A percentile compares a stretch with the other conserved stretches of the same genome.
These are phyloP conservation scores for Phaonia tiefii DNA, from an alignment of 2,888 invertebrate species.

Conservation along the genomic window DNA sequence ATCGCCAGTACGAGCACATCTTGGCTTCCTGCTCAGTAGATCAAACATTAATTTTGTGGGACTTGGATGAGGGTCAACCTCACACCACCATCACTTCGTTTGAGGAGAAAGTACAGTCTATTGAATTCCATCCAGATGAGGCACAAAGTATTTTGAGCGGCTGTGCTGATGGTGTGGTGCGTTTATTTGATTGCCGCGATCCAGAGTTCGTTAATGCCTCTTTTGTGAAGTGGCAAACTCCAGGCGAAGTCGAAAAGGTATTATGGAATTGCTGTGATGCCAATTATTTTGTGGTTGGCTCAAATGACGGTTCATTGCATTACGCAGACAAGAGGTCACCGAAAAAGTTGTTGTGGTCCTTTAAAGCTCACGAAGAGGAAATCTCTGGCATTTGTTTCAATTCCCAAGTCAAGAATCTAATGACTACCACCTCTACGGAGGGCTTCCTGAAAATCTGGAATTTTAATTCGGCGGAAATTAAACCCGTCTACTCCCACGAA, in stretches of 20 bases:
- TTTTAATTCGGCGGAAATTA: slow-evolving; percentile 75
- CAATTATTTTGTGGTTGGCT: slow-evolving; percentile 86
- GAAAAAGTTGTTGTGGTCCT: slow-evolving; percentile 85
- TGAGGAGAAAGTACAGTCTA: slow-evolving; percentile 90
- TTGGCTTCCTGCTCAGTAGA: slow-evolving; percentile 97
- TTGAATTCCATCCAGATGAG: slow-evolving; percentile 92
- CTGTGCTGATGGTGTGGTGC: slow-evolving; percentile 89
- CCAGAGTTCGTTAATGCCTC: slow-evolving; percentile 82
- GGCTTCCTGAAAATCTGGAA: slow-evolving; percentile 94
- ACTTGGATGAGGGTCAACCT: slow-evolving; percentile 89
- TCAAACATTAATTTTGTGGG: slow-evolving; percentile 93
- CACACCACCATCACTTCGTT: slow-evolving; percentile 88
- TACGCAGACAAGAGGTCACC: slow-evolving; percentile 88
- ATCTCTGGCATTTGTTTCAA: slow-evolving; percentile 91
- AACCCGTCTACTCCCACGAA: slow-evolving; percentile 80
- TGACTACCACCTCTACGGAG: slow-evolving; percentile 90
- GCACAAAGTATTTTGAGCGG: slow-evolving; percentile 91
- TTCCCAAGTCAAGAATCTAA: slow-evolving; percentile 86
- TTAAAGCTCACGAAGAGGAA: slow-evolving; percentile 91
- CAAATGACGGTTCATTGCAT: slow-evolving; percentile 85
- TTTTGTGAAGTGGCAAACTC: slow-evolving; percentile 85
- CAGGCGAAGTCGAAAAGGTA: slow-evolving; percentile 90
- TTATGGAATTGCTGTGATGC: slow-evolving; percentile 91
- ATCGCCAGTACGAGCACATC: slow-evolving; percentile 89
- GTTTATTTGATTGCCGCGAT: slow-evolving; percentile 92